Evolutionary conservation across 1,140 invertebrate species (phyloP), one percentile per base, ranked within the genome.

Genomic region (Platyura marginata): DNA sequence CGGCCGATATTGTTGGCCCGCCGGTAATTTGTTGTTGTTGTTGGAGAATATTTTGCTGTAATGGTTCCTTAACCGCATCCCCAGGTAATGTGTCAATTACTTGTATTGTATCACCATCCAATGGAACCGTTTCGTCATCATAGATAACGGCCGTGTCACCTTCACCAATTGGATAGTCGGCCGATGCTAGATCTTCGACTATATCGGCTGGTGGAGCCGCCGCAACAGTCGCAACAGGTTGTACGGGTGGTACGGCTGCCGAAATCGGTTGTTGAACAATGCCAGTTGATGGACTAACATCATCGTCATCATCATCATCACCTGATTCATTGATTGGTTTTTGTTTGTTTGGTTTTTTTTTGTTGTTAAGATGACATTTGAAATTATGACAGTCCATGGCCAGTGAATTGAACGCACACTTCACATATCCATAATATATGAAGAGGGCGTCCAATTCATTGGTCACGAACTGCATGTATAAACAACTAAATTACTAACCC

Each of bases 301-400:
- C 70, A 36, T 74, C 72, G 22, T 80, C 79, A 40, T 82, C 79
- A 41, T 81, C 79, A 40, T 82, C 80, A 40, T 77, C 75, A 29
- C 79, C 76, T 33, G 79, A 77, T 25, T 68, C 51, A 21, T 57
- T 6, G 25, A 29, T 8, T 8, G 13, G 6, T 29, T 29, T 29
- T 13, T 6, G 13, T 6, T 29, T 8, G 25, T 8, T 8, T 25
- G 32, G 15, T 29, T 42, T 25, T 38, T 11, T 13, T 8, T 29
- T 29, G 6, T 8, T 29, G 6, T 13, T 13, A 13, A 6, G 25
- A 29, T 13, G 13, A 21, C 21, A 44, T 43, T 11, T 20, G 15
- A 23, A 42, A 21, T 15, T 39, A 2, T 23, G 39, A 40, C 20
- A 9, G 6, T 20, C 10, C 15, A 8, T 15, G 10, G 6, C 21